Percentiles rank a stretch among this genome's conserved stretches.
Evolutionary conservation across 1,140 invertebrate species (phyloP).

Genomic region (Dendrolimus punctatus): DNA sequence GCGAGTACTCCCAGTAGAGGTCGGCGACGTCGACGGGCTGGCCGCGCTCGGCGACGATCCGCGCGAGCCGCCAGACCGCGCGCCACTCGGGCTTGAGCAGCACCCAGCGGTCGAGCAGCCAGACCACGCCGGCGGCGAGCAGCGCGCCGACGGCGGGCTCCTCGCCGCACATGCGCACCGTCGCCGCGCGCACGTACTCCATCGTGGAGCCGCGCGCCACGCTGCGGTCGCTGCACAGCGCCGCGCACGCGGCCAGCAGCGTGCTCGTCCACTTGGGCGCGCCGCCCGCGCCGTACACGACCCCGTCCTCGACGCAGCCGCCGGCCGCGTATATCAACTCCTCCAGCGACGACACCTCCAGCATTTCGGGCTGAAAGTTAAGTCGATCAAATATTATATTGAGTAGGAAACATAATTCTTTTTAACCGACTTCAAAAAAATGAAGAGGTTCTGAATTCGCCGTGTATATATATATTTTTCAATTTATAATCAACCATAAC

Average conservation of each 20-base stretch:
- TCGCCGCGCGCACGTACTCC: conserved; percentile 47
- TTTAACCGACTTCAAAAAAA: no score
- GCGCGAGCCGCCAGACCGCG: conserved; percentile 49
- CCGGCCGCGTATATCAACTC: conserved; percentile 42
- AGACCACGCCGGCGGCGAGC: conserved; percentile 34
- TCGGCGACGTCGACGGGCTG: conserved; percentile 29
- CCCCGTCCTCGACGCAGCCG: conserved; percentile 37
- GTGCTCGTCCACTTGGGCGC: conserved; percentile 32
- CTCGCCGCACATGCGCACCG: conserved; percentile 36
- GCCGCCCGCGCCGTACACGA: conserved; percentile 27
- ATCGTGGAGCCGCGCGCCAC: conserved; percentile 53
- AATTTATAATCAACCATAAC: no score
- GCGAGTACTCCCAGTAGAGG: conserved; percentile 42
- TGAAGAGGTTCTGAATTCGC: no score
- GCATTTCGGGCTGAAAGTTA: conserved; percentile 28
- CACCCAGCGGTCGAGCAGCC: conserved; percentile 28
- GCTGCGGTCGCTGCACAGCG: conserved; percentile 53
- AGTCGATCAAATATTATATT: background rate
- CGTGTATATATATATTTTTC: no score
- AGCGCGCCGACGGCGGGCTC: conserved; percentile 41
- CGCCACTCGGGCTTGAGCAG: conserved; percentile 48
- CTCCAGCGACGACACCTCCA: conserved; percentile 36
- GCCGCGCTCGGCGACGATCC: conserved; percentile 34
- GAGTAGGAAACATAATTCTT: background rate
- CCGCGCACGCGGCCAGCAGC: conserved; percentile 47